Percentiles rank a stretch among this genome's conserved stretches.
phyloP scores from a whole-genome alignment of 2,888 invertebrate genomes.

The Tridacna crocea region DNA sequence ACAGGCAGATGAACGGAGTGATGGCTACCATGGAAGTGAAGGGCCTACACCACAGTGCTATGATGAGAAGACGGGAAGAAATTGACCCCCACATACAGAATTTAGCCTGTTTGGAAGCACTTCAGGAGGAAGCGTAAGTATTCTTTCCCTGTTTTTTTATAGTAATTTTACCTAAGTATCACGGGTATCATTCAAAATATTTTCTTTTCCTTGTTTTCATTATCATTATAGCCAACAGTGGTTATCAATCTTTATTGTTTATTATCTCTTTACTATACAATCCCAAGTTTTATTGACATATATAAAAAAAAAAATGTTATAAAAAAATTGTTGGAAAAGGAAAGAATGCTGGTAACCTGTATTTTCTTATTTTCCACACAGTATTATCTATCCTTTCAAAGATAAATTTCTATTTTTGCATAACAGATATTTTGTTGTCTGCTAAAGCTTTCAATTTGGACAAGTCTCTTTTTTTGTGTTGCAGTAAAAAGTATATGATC shows the following conservation, averaged over 20 bases:
- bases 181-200: background rate
- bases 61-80: slow-evolving; percentile 19
- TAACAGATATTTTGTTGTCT: no score
- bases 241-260: no score
- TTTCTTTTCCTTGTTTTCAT: background rate
- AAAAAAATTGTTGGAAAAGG: no score
- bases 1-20: slow-evolving; percentile 31
- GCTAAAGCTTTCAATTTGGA: no score
- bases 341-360: background rate
- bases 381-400: no score
- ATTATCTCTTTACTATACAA: background rate
- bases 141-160: background rate
- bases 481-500: background rate
- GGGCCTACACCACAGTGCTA: slow-evolving; percentile 29
- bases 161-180: background rate
- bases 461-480: background rate
- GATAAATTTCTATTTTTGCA: no score
- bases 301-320: no score
- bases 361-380: no score
- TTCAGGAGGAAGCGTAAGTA: slow-evolving; percentile 16
- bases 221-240: background rate
- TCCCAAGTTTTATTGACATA: background rate
- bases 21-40: slow-evolving; percentile 34
- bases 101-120: slow-evolving; percentile 9
- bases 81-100: slow-evolving; percentile 22